Evolutionary conservation across 1,140 invertebrate genomes (phyloP).

Genomic region (Pygmarrhopalites habei): DNA sequence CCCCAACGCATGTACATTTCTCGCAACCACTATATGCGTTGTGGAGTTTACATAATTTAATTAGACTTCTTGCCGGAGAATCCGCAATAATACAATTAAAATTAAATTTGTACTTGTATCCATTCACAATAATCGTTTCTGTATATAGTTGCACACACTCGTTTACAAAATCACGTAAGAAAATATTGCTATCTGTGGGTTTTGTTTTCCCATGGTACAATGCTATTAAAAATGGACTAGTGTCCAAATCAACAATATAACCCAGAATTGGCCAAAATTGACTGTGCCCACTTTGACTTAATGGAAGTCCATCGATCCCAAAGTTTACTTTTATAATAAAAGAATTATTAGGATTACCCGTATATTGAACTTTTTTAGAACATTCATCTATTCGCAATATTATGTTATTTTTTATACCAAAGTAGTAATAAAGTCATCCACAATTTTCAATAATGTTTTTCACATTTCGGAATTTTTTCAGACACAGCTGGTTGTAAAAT

Average conservation of each 20-base stretch:
- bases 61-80: slow-evolving; percentile 25
- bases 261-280: slow-evolving; percentile 23
- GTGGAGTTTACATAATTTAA: slow-evolving; percentile 11
- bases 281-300: slow-evolving; percentile 14
- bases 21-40: slow-evolving; percentile 43
- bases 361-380: too few species aligned
- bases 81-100: slow-evolving; percentile 23
- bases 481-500: too few species aligned
- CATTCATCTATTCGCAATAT: too few species aligned
- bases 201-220: slow-evolving; percentile 17
- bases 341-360: too few species aligned
- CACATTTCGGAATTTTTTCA: too few species aligned
- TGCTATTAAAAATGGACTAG: slow-evolving; percentile 8
- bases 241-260: not conserved
- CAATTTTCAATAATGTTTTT: too few species aligned
- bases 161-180: slow-evolving; percentile 16
- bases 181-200: slow-evolving; percentile 13
- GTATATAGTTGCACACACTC: slow-evolving; percentile 23
- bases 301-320: slow-evolving; percentile 23
- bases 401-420: too few species aligned
- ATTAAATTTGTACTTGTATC: slow-evolving; percentile 1
- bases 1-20: slow-evolving; percentile 41
- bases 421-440: too few species aligned
- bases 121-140: slow-evolving; percentile 1
- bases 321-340: too few species aligned